A percentile compares a stretch with the other conserved stretches of the same genome.
Conservation (phyloP, 2,113 vertebrate species). For the Rissa tridactyla region DNA sequence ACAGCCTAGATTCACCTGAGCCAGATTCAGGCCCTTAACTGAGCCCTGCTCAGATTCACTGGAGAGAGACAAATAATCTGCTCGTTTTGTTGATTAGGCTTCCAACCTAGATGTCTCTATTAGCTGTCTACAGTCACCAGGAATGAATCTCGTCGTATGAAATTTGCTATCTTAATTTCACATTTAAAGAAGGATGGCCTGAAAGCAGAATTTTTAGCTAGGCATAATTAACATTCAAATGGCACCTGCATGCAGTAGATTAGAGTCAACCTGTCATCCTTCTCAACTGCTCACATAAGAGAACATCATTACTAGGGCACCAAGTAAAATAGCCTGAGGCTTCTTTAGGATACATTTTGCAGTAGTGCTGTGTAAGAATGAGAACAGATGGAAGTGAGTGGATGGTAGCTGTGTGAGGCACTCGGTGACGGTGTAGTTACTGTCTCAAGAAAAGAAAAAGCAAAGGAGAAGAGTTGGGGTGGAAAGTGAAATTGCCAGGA, state of each 20-base stretch:
- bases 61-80: not conserved
- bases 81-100: not conserved
- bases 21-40: not conserved
- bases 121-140: not conserved
- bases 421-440: not conserved
- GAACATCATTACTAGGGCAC: constrained; percentile 25
- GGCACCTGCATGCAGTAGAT: not conserved
- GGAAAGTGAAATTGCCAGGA: not conserved
- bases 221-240: constrained; percentile 41
- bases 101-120: not conserved
- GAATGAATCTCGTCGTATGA: not conserved
- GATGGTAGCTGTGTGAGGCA: not conserved
- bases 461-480: not conserved
- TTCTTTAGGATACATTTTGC: not conserved
- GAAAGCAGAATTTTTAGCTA: constrained; percentile 4
- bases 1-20: not conserved
- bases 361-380: not conserved
- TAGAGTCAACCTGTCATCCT: constrained; percentile 43
- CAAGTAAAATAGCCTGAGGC: constrained; percentile 9
- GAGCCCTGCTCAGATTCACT: not conserved
- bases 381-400: not conserved
- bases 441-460: not conserved
- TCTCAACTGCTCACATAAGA: not conserved
- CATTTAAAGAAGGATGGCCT: not conserved
- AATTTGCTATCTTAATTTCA: not conserved